A percentile compares a stretch with the other conserved stretches of the same genome.
Evolutionary conservation across 2,888 invertebrate genomes (phyloP).

Genomic region (Rosalia funebris): DNA sequence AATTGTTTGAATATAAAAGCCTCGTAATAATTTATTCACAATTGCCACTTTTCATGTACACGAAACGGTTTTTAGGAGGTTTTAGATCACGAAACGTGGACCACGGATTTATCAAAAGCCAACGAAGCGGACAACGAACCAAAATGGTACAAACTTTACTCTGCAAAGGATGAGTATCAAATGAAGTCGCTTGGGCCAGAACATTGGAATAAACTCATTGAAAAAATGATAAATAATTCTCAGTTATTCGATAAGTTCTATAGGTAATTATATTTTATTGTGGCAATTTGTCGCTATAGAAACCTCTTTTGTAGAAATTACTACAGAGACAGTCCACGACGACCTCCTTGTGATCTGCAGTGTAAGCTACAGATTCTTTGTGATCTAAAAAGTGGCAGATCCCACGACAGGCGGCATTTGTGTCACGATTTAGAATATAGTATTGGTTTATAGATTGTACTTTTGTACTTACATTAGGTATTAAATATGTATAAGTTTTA

Average conservation of each 20-base stretch:
- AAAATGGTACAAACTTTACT: slow-evolving; percentile 88
- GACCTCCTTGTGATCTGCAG: slow-evolving; percentile 80
- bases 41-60: not conserved
- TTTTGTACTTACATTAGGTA: not conserved
- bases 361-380: slow-evolving; percentile 87
- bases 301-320: slow-evolving; percentile 73
- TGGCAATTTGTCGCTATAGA: not conserved
- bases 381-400: slow-evolving; percentile 85
- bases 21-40: too few species aligned
- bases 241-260: slow-evolving; percentile 87
- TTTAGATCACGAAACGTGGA: slow-evolving; percentile 95
- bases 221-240: slow-evolving; percentile 85
- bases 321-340: slow-evolving; percentile 86
- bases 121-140: slow-evolving; percentile 79
- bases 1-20: not conserved
- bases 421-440: slow-evolving; percentile 77
- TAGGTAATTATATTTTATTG: slow-evolving; percentile 70
- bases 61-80: slow-evolving; percentile 73
- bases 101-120: slow-evolving; percentile 91
- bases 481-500: not conserved
- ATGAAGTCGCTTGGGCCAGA: slow-evolving; percentile 84
- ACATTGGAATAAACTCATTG: slow-evolving; percentile 91
- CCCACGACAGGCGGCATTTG: slow-evolving; percentile 82
- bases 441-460: slow-evolving; percentile 17
- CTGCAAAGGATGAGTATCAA: slow-evolving; percentile 82